Evolutionary conservation across 2,113 vertebrate species (phyloP), one percentile per base, ranked within the genome.

Genomic region (Notarius lentiginosus): DNA sequence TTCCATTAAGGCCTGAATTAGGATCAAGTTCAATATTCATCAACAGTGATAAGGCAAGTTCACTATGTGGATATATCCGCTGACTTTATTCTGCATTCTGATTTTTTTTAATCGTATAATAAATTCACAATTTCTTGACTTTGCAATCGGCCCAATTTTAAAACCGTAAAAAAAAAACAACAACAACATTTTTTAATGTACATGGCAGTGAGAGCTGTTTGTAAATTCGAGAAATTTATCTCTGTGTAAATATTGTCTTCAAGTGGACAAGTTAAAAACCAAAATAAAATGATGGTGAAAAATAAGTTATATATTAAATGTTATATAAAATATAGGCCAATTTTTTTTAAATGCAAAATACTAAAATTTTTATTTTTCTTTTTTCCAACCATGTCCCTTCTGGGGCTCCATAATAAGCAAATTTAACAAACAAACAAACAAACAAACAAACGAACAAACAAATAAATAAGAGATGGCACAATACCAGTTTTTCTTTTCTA

Each of bases 201-300:
- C 20, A 27, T 77, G 88, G 88, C 88, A 89, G 86, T 89, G 70
- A 82, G 66, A 85, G 86, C 88, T 89, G 58, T 85, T 79, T 63
- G 27, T 58, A 6, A 20, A 17, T 20, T 0, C 58, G n/a, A 34
- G 49, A 83, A 30, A 22, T 83, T 18, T 8, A 3, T 20, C 20
- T n/a, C 11, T 7, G 1, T 24, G 41, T 73, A 3, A 3, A 49
- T 51, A 8, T 49, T 2, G 53, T 58, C 17, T n/a, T 20, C 24
- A 79, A 61, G 63, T 84, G 65, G 17, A 84, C 53, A 61, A 20
- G 58, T 34, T 66, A 58, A 41, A 73, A 79, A 17, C 4, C 70
- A 72, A 77, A 75, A 83, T n/a, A 84, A 73, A 61, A 24, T 9
- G 4, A 5, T 2, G 17, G 41, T 61, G 41, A 41, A 18, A 60